phyloP scores from a whole-genome alignment of 2,113 vertebrate species.

The Oceanites oceanicus region DNA sequence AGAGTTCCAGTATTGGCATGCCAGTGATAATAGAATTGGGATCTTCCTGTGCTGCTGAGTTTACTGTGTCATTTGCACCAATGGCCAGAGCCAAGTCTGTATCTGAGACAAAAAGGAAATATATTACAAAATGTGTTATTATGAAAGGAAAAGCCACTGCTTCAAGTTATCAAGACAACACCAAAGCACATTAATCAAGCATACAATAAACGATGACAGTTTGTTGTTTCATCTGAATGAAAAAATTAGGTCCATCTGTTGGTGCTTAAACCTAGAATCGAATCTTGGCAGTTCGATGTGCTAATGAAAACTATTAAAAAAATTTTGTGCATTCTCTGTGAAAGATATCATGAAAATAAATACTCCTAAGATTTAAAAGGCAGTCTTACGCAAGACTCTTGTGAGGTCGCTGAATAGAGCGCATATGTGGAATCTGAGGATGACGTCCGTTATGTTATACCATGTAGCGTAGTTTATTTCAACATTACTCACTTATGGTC shows the following conservation, averaged over 20 bases:
- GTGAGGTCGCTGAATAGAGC: neutral
- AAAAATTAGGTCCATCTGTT: conserved; percentile 75
- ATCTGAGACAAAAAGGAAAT: conserved; percentile 51
- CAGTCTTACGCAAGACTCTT: neutral
- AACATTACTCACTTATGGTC: neutral
- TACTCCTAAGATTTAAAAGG: neutral
- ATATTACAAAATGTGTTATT: conserved; percentile 25
- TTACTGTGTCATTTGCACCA: conserved; percentile 52
- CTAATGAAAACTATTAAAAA: conserved; percentile 64
- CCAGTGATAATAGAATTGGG: conserved; percentile 15
- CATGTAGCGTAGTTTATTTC: neutral
- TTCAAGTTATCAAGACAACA: conserved; percentile 51
- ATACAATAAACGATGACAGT: conserved; percentile 44
- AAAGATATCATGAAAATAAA: conserved; percentile 51
- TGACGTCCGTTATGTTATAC: neutral
- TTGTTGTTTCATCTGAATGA: conserved; percentile 62
- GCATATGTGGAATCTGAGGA: neutral
- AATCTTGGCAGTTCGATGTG: conserved; percentile 25
- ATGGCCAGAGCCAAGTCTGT: conserved; percentile 40
- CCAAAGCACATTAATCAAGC: conserved; percentile 47
- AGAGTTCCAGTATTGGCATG: neutral
- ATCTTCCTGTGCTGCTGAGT: conserved; percentile 56
- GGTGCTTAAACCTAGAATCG: neutral
- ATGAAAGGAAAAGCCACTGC: conserved; percentile 43
- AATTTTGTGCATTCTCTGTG: conserved; percentile 50